These are phyloP conservation scores for Fulica atra DNA, from an alignment of 2,113 vertebrate genomes.

Conservation along the genomic window DNA sequence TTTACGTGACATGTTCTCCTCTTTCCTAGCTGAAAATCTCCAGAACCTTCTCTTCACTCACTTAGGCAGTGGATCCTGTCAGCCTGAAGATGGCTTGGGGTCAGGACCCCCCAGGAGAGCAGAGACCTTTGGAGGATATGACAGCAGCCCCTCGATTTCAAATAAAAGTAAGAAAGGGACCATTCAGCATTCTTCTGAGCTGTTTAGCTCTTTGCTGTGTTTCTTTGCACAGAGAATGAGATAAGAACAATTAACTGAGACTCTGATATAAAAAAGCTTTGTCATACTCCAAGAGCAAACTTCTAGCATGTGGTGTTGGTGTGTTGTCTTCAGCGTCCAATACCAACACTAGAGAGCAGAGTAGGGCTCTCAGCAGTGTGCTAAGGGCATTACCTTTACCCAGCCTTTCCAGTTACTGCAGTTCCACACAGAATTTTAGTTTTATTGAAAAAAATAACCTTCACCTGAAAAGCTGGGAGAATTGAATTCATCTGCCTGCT, in stretches of 20 bases:
- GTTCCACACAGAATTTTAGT: not conserved
- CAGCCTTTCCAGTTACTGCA: not conserved
- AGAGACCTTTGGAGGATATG: slow-evolving; percentile 88
- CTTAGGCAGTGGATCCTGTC: slow-evolving; percentile 54
- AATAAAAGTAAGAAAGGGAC: slow-evolving; percentile 79
- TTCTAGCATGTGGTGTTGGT: not conserved
- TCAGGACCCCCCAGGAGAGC: slow-evolving; percentile 76
- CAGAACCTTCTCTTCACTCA: slow-evolving; percentile 84
- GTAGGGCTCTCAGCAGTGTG: not conserved
- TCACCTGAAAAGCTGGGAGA: not conserved
- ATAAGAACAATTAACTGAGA: not conserved
- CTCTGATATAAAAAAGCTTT: not conserved
- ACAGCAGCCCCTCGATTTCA: slow-evolving; percentile 72
- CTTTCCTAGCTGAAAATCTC: slow-evolving; percentile 84
- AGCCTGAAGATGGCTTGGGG: slow-evolving; percentile 67
- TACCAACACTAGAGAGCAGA: slow-evolving; percentile 45
- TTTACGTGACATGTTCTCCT: not conserved
- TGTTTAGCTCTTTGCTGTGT: not conserved
- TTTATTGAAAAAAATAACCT: not conserved
- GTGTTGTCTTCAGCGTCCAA: not conserved
- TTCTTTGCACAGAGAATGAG: not conserved
- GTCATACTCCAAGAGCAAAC: not conserved
- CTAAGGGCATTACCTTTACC: not conserved
- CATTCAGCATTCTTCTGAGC: not conserved
- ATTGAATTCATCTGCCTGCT: not conserved